These are phyloP conservation scores for Aplysia californica DNA, from an alignment of 1,140 invertebrate genomes.

Conservation along the genomic window DNA sequence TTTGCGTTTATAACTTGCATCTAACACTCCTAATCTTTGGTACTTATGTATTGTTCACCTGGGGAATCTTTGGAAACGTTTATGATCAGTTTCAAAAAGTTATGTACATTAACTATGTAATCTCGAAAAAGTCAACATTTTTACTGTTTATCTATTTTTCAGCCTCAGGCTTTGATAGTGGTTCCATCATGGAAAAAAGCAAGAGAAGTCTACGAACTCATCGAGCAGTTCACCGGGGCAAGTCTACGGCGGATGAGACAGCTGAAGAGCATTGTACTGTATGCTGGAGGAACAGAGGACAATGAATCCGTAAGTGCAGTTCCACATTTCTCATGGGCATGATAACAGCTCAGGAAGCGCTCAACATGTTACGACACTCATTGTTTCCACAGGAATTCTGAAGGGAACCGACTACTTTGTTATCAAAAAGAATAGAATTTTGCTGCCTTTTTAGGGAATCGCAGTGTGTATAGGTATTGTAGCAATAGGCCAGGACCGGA, in stretches of 20 bases:
- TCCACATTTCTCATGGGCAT: too few relatives aligned
- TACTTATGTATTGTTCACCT: neutral
- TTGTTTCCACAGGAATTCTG: too few relatives aligned
- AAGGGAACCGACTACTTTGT: too few relatives aligned
- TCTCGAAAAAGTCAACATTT: neutral
- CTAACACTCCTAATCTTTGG: too few relatives aligned
- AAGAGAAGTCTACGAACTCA: slow-evolving; percentile 33
- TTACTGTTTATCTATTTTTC: slow-evolving; percentile 2
- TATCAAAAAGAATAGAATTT: too few relatives aligned
- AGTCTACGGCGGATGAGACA: slow-evolving; percentile 14
- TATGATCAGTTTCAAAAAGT: neutral
- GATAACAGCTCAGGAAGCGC: too few relatives aligned
- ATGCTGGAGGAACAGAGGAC: slow-evolving; percentile 49
- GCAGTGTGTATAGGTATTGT: too few relatives aligned
- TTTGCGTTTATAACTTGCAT: neutral
- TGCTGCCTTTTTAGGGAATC: too few relatives aligned
- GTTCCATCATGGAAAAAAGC: slow-evolving; percentile 56
- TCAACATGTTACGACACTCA: too few relatives aligned
- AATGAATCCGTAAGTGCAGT: slow-evolving; percentile 40
- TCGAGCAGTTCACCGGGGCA: neutral
- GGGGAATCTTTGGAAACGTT: neutral
- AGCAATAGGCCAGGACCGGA: too few relatives aligned
- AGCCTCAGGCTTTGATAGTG: slow-evolving; percentile 55
- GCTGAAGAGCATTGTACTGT: slow-evolving; percentile 36
- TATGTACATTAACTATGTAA: neutral